Evolutionary conservation across 1,140 invertebrate genomes (phyloP).

Genomic region (Pogonomyrmex barbatus): DNA sequence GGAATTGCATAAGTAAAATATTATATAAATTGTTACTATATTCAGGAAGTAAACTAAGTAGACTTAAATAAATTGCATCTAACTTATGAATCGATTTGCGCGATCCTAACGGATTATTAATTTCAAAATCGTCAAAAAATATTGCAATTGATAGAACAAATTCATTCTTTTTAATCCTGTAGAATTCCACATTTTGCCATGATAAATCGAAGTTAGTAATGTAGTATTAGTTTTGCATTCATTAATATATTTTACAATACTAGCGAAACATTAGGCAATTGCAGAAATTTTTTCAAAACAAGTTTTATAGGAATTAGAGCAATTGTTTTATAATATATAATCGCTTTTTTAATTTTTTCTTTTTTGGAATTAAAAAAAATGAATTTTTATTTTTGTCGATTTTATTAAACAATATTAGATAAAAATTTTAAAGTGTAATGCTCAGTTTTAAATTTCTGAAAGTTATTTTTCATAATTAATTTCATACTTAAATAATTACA

Average conservation of each 20-base stretch:
- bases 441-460: constrained; percentile 9
- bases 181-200: constrained; percentile 15
- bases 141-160: background rate
- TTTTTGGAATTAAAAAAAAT: constrained; percentile 6
- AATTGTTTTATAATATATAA: constrained; percentile 2
- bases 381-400: background rate
- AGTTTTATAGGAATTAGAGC: background rate
- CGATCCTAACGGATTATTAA: constrained; percentile 21
- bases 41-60: constrained; percentile 1
- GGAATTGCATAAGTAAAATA: constrained; percentile 6
- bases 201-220: constrained; percentile 15
- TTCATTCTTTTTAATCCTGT: constrained; percentile 7
- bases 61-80: constrained; percentile 23
- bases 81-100: constrained; percentile 11
- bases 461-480: background rate
- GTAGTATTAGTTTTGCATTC: constrained; percentile 5
- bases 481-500: background rate
- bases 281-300: background rate
- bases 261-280: constrained; percentile 20
- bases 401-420: background rate
- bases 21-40: background rate
- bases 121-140: too few species aligned
- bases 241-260: constrained; percentile 3
- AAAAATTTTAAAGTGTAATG: background rate
- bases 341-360: background rate